Percentiles rank a stretch among this genome's conserved stretches.
Conservation (phyloP, 2,888 invertebrate species). For the Nebria brevicollis region DNA sequence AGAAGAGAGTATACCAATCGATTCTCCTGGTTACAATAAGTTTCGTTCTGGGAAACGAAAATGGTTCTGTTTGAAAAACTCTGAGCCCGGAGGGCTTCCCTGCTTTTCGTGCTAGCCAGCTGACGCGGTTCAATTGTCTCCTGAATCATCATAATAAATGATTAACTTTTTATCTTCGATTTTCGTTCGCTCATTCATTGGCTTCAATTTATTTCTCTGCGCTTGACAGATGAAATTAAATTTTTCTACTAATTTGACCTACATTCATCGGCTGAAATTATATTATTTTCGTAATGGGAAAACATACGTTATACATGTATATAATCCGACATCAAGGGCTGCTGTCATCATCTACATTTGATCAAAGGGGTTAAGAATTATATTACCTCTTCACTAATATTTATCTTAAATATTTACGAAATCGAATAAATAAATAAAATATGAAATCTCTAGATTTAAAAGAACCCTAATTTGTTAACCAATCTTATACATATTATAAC, state of each 20-base stretch:
- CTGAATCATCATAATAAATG: not conserved
- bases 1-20: constrained; percentile 21
- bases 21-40: constrained; percentile 7
- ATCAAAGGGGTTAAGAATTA: too few species aligned
- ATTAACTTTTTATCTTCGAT: constrained; percentile 10
- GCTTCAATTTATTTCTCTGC: not conserved
- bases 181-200: not conserved
- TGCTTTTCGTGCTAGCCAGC: constrained; percentile 1
- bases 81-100: constrained; percentile 3
- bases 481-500: too few species aligned
- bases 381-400: too few species aligned
- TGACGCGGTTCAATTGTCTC: constrained; percentile 19
- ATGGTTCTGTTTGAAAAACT: not conserved
- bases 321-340: too few species aligned
- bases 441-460: too few species aligned
- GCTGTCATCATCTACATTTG: too few species aligned
- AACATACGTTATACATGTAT: too few species aligned
- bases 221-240: not conserved
- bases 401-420: too few species aligned
- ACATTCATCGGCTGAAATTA: too few species aligned
- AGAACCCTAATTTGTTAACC: too few species aligned
- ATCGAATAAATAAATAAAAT: too few species aligned
- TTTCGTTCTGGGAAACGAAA: not conserved
- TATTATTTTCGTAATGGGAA: too few species aligned
- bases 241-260: not conserved